phyloP scores from a whole-genome alignment of 1,140 invertebrate species.

The Planococcus citri region DNA sequence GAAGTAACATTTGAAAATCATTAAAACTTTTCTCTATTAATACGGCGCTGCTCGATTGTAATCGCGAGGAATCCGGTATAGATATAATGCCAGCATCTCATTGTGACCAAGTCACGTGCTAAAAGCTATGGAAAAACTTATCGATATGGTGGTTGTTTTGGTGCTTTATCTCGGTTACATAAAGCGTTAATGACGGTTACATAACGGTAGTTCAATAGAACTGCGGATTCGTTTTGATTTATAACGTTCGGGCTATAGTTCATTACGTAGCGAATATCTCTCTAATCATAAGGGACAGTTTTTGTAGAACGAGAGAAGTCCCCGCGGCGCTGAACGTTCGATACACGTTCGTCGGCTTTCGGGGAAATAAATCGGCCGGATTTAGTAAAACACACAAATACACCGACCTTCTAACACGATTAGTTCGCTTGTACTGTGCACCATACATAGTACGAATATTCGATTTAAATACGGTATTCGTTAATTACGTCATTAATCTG shows the following conservation, averaged over 20 bases:
- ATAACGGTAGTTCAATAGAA: background rate
- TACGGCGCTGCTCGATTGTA: no score
- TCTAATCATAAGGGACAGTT: slow-evolving; percentile 6
- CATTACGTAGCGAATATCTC: slow-evolving; percentile 1
- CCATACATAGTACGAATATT: background rate
- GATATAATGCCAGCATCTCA: background rate
- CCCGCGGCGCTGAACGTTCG: background rate
- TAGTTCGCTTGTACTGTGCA: background rate
- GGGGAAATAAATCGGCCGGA: background rate
- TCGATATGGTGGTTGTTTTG: background rate
- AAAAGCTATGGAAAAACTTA: background rate
- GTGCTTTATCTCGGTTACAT: slow-evolving; percentile 1
- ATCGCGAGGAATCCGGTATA: no score
- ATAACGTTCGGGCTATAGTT: slow-evolving; percentile 2
- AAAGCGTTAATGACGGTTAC: slow-evolving; percentile 6
- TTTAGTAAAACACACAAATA: background rate
- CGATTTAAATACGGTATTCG: slow-evolving; percentile 6
- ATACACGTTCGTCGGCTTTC: background rate
- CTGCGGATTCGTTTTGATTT: slow-evolving; percentile 6
- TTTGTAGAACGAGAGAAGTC: background rate
- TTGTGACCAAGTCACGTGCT: background rate
- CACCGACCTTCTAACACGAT: background rate
- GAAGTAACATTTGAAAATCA: no score
- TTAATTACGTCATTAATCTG: slow-evolving; percentile 4
- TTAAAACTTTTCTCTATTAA: no score